phyloP scores from a whole-genome alignment of 2,113 vertebrate genomes.

The Alectura lathami region DNA sequence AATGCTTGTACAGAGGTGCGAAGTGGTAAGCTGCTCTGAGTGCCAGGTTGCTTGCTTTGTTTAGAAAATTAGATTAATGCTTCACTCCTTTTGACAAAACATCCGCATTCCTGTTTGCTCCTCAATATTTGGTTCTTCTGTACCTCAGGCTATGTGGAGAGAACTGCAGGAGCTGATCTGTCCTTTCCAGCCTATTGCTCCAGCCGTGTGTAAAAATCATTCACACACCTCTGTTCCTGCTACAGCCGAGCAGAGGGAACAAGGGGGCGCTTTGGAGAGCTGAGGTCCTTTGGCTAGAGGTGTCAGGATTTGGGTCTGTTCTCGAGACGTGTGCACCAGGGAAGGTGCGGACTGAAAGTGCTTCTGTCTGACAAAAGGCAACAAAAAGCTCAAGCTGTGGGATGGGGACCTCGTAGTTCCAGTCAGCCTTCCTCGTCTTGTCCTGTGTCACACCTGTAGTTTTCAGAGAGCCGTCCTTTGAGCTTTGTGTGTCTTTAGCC shows the following conservation, averaged over 20 bases:
- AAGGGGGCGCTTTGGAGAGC: background rate
- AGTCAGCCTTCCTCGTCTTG: background rate
- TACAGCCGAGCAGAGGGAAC: background rate
- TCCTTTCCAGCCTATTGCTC: background rate
- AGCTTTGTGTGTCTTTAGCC: background rate
- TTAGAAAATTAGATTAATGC: slow-evolving; percentile 60
- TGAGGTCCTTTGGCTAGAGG: background rate
- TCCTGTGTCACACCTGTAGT: accelerated
- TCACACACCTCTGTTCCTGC: background rate
- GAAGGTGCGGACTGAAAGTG: background rate
- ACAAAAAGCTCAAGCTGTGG: background rate
- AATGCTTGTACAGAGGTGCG: slow-evolving; percentile 54
- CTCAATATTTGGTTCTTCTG: background rate
- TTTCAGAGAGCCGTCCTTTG: background rate
- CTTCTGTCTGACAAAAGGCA: accelerated
- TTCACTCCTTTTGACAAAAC: slow-evolving; percentile 42
- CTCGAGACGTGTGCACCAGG: accelerated
- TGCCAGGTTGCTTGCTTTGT: slow-evolving; percentile 69
- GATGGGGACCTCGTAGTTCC: background rate
- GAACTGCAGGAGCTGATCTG: background rate
- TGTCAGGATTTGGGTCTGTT: background rate
- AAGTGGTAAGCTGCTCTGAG: slow-evolving; percentile 59
- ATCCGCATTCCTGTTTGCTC: background rate
- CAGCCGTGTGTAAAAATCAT: background rate
- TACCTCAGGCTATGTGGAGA: background rate